Evolutionary conservation across 2,113 vertebrate genomes (phyloP), one percentile per base, ranked within the genome.

Genomic region (Salvelinus fontinalis): DNA sequence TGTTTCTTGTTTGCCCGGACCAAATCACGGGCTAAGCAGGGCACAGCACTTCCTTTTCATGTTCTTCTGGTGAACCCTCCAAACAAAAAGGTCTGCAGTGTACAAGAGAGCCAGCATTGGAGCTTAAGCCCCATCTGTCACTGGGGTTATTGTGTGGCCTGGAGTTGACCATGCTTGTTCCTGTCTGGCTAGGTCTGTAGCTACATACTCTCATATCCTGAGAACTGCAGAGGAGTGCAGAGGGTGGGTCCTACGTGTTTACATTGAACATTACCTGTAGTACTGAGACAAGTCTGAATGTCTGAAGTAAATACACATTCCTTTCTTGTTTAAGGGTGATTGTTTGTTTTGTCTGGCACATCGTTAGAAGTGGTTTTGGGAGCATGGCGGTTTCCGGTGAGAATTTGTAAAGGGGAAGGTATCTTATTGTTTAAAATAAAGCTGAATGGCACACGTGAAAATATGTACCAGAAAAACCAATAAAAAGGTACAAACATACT

Each of bases 351-450:
- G 79, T 88, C 86, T 86, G 87, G 79, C 75, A 82, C 83, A 57
- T 70, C 83, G 75, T 91, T 89, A 89, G 83, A 91, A 92, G 89
- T 81, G 84, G 89, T 91, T 89, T 92, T 88, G 79, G 84, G 83
- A 86, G 75, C 83, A 86, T 79, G 84, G 87, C 87, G 74, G 68
- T 86, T 88, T 79, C 76, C 76, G 74, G 78, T 24, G 68, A 84
- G 83, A 81, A 85, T 89, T 90, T 88, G 83, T 82, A 86, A 72
- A 76, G 76, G 81, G 78, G 77, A 85, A 80, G 79, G 82, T 71
- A 83, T 76, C 4, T 83, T 82, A 86, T 76, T 73, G 79, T 75
- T 39, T 75, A 78, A 89, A 87, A 87, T 83, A 84, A 90, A 90
- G 75, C 20, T 8, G 27, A 24, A 73, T 54, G 77, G 24, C 1